Evolutionary conservation across 2,888 invertebrate species (phyloP).

Genomic region (Globia sparganii): DNA sequence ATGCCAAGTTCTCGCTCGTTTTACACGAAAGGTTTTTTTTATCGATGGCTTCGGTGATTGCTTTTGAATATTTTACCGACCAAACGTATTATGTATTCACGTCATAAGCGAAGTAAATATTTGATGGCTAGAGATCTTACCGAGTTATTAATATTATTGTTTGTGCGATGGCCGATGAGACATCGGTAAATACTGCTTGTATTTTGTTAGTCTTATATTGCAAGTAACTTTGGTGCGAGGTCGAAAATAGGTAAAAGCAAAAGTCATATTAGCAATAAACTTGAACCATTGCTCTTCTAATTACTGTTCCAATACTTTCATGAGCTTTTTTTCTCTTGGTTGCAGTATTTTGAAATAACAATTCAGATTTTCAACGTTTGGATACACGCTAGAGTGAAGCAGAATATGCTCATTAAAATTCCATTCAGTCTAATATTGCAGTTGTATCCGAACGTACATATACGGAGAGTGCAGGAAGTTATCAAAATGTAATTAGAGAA

Average conservation of each 20-base stretch:
- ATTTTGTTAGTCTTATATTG: constrained; percentile 45
- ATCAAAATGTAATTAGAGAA: constrained; percentile 70
- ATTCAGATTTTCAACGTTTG: constrained; percentile 45
- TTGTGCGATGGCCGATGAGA: constrained; percentile 57
- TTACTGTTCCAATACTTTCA: constrained; percentile 9
- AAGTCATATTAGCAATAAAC: constrained; percentile 41
- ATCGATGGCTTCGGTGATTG: constrained; percentile 77
- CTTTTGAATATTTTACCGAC: constrained; percentile 80
- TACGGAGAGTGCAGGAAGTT: constrained; percentile 47
- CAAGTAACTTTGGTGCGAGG: constrained; percentile 2
- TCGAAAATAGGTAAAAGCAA: constrained; percentile 14
- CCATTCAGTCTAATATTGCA: constrained; percentile 64
- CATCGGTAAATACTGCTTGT: constrained; percentile 56
- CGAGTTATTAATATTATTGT: constrained; percentile 74
- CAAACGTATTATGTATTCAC: constrained; percentile 76
- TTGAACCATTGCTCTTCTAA: neutral
- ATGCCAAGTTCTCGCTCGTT: constrained; percentile 74
- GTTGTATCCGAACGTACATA: constrained; percentile 54
- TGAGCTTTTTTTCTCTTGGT: constrained; percentile 13
- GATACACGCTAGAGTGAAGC: constrained; percentile 40
- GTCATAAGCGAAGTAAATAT: constrained; percentile 73
- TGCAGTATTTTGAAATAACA: constrained; percentile 17
- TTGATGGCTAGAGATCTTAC: constrained; percentile 69
- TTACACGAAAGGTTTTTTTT: constrained; percentile 76
- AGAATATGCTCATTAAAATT: constrained; percentile 66